Base-by-base conservation (phyloP, 2,113 vertebrate genomes). In the Irena cyanogastra region DNA sequence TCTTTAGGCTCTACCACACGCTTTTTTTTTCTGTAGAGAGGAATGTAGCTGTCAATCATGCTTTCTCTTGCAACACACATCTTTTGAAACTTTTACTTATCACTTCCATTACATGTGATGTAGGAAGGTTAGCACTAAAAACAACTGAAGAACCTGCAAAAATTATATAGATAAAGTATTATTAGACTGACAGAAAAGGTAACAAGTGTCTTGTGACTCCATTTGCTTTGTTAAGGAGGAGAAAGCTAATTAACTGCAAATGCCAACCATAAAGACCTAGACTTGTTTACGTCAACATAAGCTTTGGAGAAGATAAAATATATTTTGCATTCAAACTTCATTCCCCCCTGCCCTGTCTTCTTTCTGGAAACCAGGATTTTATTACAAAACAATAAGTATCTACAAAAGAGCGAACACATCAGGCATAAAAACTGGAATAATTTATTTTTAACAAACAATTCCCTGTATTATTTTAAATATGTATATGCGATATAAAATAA, bases 181-280 rank as follows among this genome's bases (percentile, higher is more conserved):
- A 96, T 79, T 5, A 97, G 37, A 83, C 86, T 93, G 94, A 97
- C 92, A 97, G 80, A 95, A 93, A 94, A 96, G 59, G 88, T 87
- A 97, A 95, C 60, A 60, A 96, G 79, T 91, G 72, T 74, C 87
- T 92, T 94, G 93, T 53, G 56, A 95, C 72, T 96, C 87, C 92
- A 89, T 95, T 97, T 96, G 90, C 76, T 94, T 93, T 96, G 81
- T 96, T 96, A 95, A 96, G 35, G 56, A 97, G 94, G 79, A 96
- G 95, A 98, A 96, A 95, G 84, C 84, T 95, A 96, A 98, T 97
- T 97, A 97, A 95, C 89, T 95, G 90, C 85, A 97, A 95, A 92
- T 64, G 59, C 78, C 94, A 97, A 83, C 94, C 94, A 88, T 63
- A 86, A 97, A 97, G 91, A 92, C 88, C 87, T 94, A 92, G 81